A percentile compares a stretch with the other conserved stretches of the same genome.
Conservation (phyloP, 1,140 invertebrate genomes). For the Aphidius gifuensis region DNA sequence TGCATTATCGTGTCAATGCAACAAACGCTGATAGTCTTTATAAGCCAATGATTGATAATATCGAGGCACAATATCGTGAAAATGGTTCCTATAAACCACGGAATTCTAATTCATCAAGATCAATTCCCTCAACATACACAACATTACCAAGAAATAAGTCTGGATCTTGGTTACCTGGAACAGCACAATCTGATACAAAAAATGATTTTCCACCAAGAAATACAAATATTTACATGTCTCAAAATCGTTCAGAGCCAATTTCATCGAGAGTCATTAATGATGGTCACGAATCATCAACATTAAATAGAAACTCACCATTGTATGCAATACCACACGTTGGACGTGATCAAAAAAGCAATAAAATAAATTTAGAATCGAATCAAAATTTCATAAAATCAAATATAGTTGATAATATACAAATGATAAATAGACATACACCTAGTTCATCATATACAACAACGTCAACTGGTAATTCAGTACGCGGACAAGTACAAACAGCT, state of each 20-base stretch:
- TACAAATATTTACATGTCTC: slow-evolving; percentile 36
- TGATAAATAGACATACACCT: slow-evolving; percentile 31
- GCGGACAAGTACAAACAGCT: slow-evolving; percentile 45
- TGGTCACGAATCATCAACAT: slow-evolving; percentile 27
- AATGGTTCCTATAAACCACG: slow-evolving; percentile 16
- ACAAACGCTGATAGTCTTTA: not conserved
- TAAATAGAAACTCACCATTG: slow-evolving; percentile 28
- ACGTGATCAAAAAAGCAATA: slow-evolving; percentile 5
- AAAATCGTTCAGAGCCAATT: slow-evolving; percentile 37
- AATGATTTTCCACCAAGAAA: slow-evolving; percentile 37
- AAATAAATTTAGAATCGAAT: not conserved
- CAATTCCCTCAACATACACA: slow-evolving; percentile 34
- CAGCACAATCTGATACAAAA: slow-evolving; percentile 29
- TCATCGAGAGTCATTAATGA: slow-evolving; percentile 29
- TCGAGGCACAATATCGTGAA: slow-evolving; percentile 46
- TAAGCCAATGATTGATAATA: slow-evolving; percentile 26
- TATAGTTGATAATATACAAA: slow-evolving; percentile 22
- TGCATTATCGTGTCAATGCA: slow-evolving; percentile 38
- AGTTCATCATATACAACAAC: slow-evolving; percentile 20
- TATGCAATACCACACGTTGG: slow-evolving; percentile 24
- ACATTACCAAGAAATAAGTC: slow-evolving; percentile 32
- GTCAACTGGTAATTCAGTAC: slow-evolving; percentile 29
- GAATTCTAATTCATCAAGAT: slow-evolving; percentile 30
- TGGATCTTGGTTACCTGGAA: slow-evolving; percentile 25
- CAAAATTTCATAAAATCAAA: slow-evolving; percentile 26